These are phyloP conservation scores for Lordiphosa collinella DNA, from an alignment of 1,140 invertebrate species.

Conservation along the genomic window DNA sequence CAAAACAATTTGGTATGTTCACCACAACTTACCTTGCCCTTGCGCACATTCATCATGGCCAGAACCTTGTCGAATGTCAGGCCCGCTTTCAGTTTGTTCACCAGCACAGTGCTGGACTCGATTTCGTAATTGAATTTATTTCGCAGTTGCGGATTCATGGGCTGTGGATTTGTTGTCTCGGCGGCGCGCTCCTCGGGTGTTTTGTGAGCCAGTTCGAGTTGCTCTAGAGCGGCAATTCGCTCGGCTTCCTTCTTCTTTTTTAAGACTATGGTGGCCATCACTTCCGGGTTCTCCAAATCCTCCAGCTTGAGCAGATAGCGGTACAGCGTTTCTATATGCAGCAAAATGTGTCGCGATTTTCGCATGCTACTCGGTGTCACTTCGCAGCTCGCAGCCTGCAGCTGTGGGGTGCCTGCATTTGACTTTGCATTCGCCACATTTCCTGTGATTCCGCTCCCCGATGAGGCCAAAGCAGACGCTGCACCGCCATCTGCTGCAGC, in stretches of 20 bases:
- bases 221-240: conserved; percentile 80
- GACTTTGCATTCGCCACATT: conserved; percentile 19
- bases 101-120: conserved; percentile 79
- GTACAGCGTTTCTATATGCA: conserved; percentile 90
- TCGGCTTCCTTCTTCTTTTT: conserved; percentile 83
- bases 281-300: conserved; percentile 86
- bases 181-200: conserved; percentile 59
- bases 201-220: conserved; percentile 77
- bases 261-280: conserved; percentile 83
- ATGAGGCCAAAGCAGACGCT: conserved; percentile 46
- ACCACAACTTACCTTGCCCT: conserved; percentile 83
- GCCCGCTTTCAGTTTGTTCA: conserved; percentile 83
- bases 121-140: conserved; percentile 76
- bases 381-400: conserved; percentile 27
- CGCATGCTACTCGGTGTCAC: conserved; percentile 63
- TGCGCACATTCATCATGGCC: conserved; percentile 85
- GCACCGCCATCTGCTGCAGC: conserved; percentile 61
- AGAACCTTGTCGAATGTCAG: conserved; percentile 84
- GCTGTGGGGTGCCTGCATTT: conserved; percentile 21
- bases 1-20: neutral
- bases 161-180: conserved; percentile 74
- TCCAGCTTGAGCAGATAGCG: conserved; percentile 86
- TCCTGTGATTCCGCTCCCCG: conserved; percentile 27
- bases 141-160: conserved; percentile 78
- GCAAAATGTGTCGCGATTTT: conserved; percentile 86